Conservation (phyloP, 2,888 invertebrate species). For the Pomacea canaliculata region DNA sequence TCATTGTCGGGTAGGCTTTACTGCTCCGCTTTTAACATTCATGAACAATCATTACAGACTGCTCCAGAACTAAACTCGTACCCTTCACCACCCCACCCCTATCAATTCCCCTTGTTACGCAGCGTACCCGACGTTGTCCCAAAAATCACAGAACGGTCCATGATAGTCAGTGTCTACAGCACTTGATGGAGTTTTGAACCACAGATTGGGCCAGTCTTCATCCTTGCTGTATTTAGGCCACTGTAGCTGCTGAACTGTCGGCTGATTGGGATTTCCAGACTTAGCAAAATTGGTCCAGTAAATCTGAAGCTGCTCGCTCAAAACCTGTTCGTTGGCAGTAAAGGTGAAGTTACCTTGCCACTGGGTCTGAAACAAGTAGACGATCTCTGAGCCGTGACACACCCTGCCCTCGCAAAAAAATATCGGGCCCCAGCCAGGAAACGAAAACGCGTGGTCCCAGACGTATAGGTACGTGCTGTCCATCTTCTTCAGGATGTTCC, state of each 20-base stretch:
- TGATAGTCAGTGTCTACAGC: conserved; percentile 36
- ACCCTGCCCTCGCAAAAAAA: conserved; percentile 53
- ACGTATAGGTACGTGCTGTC: conserved; percentile 34
- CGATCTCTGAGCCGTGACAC: conserved; percentile 60
- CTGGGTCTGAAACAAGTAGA: conserved; percentile 51
- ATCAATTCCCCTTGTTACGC: conserved; percentile 26
- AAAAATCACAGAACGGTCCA: conserved; percentile 51
- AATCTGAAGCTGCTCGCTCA: conserved; percentile 45
- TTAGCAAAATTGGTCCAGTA: conserved; percentile 65
- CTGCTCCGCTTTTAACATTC: too few species aligned
- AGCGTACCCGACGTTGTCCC: conserved; percentile 55
- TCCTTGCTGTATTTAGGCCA: conserved; percentile 47
- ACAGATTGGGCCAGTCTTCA: conserved; percentile 33
- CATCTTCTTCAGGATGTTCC: conserved; percentile 22
- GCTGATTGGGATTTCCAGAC: conserved; percentile 50
- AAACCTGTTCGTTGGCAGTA: conserved; percentile 41
- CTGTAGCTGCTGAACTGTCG: conserved; percentile 21
- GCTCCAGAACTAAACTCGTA: too few species aligned
- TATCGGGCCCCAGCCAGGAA: conserved; percentile 50
- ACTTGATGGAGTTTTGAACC: conserved; percentile 45
- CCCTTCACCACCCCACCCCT: too few species aligned
- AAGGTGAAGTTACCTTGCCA: conserved; percentile 43
- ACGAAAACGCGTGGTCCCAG: conserved; percentile 53
- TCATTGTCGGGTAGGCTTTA: too few species aligned
- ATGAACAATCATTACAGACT: too few species aligned